Evolutionary conservation across 92 coral and sea anemone genomes (phyloP).

Genomic region (Porites rus): DNA sequence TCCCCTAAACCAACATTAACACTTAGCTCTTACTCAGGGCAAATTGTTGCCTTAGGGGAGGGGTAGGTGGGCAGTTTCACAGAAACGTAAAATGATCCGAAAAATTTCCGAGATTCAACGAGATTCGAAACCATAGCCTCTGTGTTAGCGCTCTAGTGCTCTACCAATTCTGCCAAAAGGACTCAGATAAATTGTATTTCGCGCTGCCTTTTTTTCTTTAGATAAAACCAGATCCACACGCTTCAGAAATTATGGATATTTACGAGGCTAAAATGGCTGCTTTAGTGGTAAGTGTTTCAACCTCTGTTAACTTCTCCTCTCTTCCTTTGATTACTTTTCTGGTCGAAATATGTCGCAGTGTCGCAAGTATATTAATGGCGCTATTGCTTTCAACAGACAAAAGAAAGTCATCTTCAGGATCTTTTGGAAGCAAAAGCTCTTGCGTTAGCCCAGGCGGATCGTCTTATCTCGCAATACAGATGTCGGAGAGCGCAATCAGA

Average conservation of each 20-base stretch:
- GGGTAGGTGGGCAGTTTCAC: no score
- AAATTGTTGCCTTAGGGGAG: no score
- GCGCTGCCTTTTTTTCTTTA: conserved; percentile 7
- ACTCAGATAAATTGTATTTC: neutral
- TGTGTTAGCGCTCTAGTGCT: no score
- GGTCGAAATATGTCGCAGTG: no score
- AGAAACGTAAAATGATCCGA: no score
- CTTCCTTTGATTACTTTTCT: neutral
- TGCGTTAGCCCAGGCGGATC: conserved; percentile 96
- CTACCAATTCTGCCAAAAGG: no score
- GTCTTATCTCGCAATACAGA: conserved; percentile 94
- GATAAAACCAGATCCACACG: conserved; percentile 94
- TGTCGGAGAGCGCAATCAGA: conserved; percentile 98
- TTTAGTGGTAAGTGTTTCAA: conserved; percentile 69
- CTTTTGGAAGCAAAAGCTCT: conserved; percentile 94
- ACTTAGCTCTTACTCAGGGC: no score
- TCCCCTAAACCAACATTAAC: no score
- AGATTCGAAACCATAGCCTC: no score
- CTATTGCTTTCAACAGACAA: conserved; percentile 70
- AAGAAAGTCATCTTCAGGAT: conserved; percentile 97
- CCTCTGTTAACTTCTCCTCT: neutral
- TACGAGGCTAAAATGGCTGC: conserved; percentile 96
- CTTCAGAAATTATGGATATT: conserved; percentile 97
- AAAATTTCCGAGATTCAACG: no score
- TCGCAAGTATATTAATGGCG: neutral